phyloP scores from a whole-genome alignment of 35 echinoderm and acorn worm species.

The Strongylocentrotus purpuratus region DNA sequence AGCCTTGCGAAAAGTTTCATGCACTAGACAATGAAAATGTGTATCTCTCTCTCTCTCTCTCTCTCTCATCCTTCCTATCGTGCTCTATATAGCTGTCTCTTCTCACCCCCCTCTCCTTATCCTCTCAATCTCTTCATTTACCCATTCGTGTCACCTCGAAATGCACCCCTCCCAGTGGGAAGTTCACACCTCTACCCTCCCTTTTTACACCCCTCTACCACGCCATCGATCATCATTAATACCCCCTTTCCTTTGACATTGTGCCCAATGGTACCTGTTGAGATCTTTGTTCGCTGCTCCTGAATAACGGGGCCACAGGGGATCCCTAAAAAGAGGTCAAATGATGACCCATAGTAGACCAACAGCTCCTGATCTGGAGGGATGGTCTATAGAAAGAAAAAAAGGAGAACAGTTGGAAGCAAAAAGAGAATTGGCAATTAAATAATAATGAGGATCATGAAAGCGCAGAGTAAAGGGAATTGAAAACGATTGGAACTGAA shows the following conservation, averaged over 20 bases:
- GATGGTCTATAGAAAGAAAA: slow-evolving; percentile 73
- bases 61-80: not conserved
- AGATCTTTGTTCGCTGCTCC: slow-evolving; percentile 60
- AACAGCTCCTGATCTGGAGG: slow-evolving; percentile 96
- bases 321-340: slow-evolving; percentile 90
- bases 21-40: no score
- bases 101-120: not conserved
- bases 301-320: slow-evolving; percentile 62
- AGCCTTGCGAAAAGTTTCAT: no score
- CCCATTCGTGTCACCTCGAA: not conserved
- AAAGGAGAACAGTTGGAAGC: not conserved
- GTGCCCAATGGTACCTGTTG: slow-evolving; percentile 53
- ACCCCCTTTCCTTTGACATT: slow-evolving; percentile 3
- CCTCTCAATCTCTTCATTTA: not conserved
- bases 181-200: not conserved
- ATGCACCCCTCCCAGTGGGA: not conserved
- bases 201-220: not conserved
- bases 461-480: no score
- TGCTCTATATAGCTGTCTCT: not conserved
- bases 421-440: not conserved
- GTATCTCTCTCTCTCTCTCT: not conserved
- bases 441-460: not conserved
- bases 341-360: slow-evolving; percentile 89
- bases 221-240: slow-evolving; percentile 16
- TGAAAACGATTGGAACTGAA: no score